These are phyloP conservation scores for Neostethus bicornis DNA, from an alignment of 2,797 vertebrate genomes.

Conservation along the genomic window DNA sequence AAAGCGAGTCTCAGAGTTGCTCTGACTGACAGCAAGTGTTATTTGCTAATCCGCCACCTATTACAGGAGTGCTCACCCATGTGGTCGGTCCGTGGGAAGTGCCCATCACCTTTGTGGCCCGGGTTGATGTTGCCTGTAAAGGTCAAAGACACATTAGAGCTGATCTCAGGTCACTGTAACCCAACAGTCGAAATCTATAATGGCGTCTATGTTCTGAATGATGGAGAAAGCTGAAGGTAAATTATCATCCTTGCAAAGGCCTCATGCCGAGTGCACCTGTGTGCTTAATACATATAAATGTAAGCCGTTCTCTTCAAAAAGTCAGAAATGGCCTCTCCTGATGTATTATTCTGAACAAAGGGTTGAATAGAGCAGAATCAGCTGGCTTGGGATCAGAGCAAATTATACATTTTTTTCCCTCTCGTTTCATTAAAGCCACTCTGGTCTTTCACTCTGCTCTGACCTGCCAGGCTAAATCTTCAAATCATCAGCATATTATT, in stretches of 20 bases:
- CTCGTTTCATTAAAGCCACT: constrained; percentile 35
- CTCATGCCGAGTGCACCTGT: constrained; percentile 26
- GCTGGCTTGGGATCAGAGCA: constrained; percentile 32
- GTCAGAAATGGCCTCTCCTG: constrained; percentile 15
- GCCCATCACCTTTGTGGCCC: constrained; percentile 90
- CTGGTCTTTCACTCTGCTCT: constrained; percentile 36
- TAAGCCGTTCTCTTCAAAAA: constrained; percentile 37
- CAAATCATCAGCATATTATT: constrained; percentile 46
- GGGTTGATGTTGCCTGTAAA: constrained; percentile 87
- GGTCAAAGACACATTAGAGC: constrained; percentile 37
- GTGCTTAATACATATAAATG: constrained; percentile 43
- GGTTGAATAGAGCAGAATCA: constrained; percentile 23
- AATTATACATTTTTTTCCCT: constrained; percentile 35
- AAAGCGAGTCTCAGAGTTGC: background rate
- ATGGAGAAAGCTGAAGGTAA: constrained; percentile 19
- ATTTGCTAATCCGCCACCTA: constrained; percentile 8
- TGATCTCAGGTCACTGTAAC: constrained; percentile 25
- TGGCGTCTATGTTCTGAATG: constrained; percentile 5
- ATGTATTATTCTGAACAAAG: constrained; percentile 39
- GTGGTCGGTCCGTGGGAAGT: constrained; percentile 90
- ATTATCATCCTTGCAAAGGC: constrained; percentile 32
- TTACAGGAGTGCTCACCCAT: constrained; percentile 80
- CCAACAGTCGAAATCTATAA: constrained; percentile 16
- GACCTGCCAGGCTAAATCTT: constrained; percentile 37
- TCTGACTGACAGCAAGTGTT: constrained; percentile 21